Evolutionary conservation across 2,113 vertebrate species (phyloP).

Genomic region (Gobio gobio): DNA sequence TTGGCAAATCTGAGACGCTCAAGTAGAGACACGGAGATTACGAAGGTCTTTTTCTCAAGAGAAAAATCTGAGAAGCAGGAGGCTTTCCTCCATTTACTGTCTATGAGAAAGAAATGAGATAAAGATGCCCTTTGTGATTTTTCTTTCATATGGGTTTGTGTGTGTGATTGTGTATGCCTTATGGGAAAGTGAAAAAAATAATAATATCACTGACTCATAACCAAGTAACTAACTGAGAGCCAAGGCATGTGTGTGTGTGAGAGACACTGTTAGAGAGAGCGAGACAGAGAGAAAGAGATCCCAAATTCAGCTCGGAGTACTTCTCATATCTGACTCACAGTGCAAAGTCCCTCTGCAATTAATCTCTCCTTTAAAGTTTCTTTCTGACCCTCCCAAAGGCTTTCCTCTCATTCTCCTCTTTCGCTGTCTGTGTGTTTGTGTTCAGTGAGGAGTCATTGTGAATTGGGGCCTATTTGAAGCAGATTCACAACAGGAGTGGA

Average conservation of each 20-base stretch:
- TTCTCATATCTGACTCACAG: slow-evolving; percentile 44
- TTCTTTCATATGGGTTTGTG: slow-evolving; percentile 4
- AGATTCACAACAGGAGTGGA: slow-evolving; percentile 32
- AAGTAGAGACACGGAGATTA: neutral
- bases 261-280: slow-evolving; percentile 3
- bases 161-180: neutral
- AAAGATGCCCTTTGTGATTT: slow-evolving; percentile 8
- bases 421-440: slow-evolving; percentile 2
- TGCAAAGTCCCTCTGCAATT: slow-evolving; percentile 40
- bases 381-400: slow-evolving; percentile 40
- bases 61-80: slow-evolving; percentile 1
- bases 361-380: slow-evolving; percentile 47
- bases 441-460: slow-evolving; percentile 26
- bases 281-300: slow-evolving; percentile 23
- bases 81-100: slow-evolving; percentile 2
- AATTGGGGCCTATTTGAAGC: slow-evolving; percentile 27
- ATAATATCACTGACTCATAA: slow-evolving; percentile 20
- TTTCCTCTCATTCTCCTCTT: slow-evolving; percentile 25
- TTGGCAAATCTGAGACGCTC: neutral
- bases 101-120: slow-evolving; percentile 2
- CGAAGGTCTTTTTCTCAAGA: neutral
- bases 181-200: neutral
- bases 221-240: slow-evolving; percentile 19
- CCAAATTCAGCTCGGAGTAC: slow-evolving; percentile 18
- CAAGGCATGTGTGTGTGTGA: neutral